Evolutionary conservation across 2,888 invertebrate species (phyloP), one percentile per base, ranked within the genome.

Genomic region (Polylopha cassiicola): DNA sequence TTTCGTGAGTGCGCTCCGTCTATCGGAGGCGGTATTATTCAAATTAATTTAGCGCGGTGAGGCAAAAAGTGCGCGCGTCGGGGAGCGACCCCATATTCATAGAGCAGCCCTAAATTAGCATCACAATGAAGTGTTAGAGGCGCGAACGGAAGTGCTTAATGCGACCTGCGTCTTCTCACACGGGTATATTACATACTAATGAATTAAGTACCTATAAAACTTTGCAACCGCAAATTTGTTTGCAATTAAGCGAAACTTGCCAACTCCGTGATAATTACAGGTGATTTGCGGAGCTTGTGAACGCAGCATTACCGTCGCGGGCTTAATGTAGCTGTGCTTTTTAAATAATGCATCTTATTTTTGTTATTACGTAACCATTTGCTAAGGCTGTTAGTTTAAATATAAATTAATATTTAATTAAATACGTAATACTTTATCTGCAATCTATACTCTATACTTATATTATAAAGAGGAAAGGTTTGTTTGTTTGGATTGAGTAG

Each of bases 21-120:
- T 78, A 79, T 82, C 76, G 75, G n/a, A n/a, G n/a, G 66, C 64
- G 73, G 82, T 79, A 80, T 82, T 82, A 82, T 81, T 81, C 78
- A 82, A 81, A 81, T 81, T 80, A 80, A 82, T 81, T 78, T 82
- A 77, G 72, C 73, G 72, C 73, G 71, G 67, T 69, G 75, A 75
- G 73, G 77, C 73, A 81, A 84, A 84, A 82, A 85, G 74, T 80
- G 77, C 66, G 73, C 73, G 77, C 70, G 67, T 65, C 58, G 68
- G 68, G 66, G 62, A 65, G 63, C 57, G 59, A 73, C 77, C 74
- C 72, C 80, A 77, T 81, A 80, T 84, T 82, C 82, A 82, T 79
- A 78, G 77, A 71, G 74, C 71, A 72, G 75, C 71, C 79, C 76
- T 68, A 74, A 79, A 84, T 84, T 85, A 82, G 80, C 84, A 84